Evolutionary conservation across 1,140 invertebrate genomes (phyloP).

Genomic region (Drosophila mojavensis): DNA sequence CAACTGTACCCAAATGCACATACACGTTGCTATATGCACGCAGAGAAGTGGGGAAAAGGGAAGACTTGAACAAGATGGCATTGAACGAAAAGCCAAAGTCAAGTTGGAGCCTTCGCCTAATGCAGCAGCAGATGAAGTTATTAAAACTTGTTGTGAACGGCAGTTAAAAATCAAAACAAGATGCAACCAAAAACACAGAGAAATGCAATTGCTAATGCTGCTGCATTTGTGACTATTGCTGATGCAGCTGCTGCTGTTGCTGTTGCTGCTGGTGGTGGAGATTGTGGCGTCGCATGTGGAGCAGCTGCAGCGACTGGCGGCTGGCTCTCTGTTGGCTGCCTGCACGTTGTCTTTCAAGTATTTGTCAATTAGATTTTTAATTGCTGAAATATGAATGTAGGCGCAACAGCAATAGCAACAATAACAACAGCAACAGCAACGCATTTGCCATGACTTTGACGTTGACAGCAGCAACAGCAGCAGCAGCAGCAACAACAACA

Average conservation of each 20-base stretch:
- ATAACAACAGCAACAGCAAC: constrained; percentile 43
- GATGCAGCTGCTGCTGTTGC: constrained; percentile 22
- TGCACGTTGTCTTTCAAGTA: constrained; percentile 77
- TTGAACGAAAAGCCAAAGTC: constrained; percentile 4
- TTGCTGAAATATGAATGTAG: constrained; percentile 83
- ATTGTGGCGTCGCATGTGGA: constrained; percentile 38
- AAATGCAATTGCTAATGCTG: constrained; percentile 46
- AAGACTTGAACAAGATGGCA: background rate
- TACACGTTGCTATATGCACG: background rate
- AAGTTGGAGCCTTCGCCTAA: constrained; percentile 17
- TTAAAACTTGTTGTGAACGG: constrained; percentile 61
- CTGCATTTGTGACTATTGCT: constrained; percentile 31
- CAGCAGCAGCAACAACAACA: constrained; percentile 38
- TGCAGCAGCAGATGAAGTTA: constrained; percentile 60
- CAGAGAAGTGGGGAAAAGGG: background rate
- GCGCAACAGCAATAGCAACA: constrained; percentile 56
- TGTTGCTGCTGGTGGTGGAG: constrained; percentile 30
- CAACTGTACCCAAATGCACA: constrained; percentile 58
- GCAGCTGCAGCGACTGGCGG: constrained; percentile 20
- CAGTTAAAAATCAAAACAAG: constrained; percentile 28
- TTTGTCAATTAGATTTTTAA: constrained; percentile 83
- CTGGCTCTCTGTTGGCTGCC: constrained; percentile 50
- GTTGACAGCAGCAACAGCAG: constrained; percentile 47
- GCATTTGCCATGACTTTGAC: constrained; percentile 53
- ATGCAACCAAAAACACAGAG: constrained; percentile 31